phyloP scores from a whole-genome alignment of 2,113 vertebrate species.

The Hirundichthys speculiger region DNA sequence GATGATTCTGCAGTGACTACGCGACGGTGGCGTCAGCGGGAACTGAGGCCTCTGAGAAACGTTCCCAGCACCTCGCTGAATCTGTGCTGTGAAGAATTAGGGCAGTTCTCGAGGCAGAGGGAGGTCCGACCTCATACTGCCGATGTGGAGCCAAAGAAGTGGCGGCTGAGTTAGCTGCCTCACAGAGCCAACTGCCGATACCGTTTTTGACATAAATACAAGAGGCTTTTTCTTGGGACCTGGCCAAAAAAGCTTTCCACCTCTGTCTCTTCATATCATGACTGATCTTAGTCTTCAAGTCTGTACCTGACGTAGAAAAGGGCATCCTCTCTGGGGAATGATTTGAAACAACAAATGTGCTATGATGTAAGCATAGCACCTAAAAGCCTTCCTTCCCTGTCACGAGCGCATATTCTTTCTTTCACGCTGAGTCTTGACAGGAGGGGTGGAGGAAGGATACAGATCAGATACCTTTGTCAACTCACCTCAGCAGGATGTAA shows the following conservation, averaged over 20 bases:
- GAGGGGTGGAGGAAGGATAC: constrained; percentile 20
- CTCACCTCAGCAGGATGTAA: constrained; percentile 69
- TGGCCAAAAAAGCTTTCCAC: background rate
- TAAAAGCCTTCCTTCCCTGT: constrained; percentile 50
- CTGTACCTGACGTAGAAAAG: too few relatives aligned
- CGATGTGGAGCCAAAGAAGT: too few relatives aligned
- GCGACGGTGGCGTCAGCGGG: too few relatives aligned
- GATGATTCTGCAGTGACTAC: too few relatives aligned
- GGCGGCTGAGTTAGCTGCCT: constrained; percentile 23
- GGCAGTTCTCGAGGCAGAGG: too few relatives aligned
- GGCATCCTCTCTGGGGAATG: background rate
- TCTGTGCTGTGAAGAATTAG: too few relatives aligned
- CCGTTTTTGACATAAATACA: constrained; percentile 34
- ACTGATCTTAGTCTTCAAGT: background rate
- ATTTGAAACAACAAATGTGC: constrained; percentile 28
- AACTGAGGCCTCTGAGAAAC: too few relatives aligned
- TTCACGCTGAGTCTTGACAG: constrained; percentile 30
- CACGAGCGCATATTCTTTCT: constrained; percentile 16
- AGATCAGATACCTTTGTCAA: constrained; percentile 63
- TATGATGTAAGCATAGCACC: background rate
- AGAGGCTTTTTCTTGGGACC: constrained; percentile 10
- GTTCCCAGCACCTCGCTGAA: too few relatives aligned
- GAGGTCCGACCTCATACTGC: too few relatives aligned
- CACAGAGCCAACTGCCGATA: constrained; percentile 26
- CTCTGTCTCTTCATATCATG: background rate